These are phyloP conservation scores for Neoarius graeffei DNA, from an alignment of 2,113 vertebrate species.

Conservation along the genomic window DNA sequence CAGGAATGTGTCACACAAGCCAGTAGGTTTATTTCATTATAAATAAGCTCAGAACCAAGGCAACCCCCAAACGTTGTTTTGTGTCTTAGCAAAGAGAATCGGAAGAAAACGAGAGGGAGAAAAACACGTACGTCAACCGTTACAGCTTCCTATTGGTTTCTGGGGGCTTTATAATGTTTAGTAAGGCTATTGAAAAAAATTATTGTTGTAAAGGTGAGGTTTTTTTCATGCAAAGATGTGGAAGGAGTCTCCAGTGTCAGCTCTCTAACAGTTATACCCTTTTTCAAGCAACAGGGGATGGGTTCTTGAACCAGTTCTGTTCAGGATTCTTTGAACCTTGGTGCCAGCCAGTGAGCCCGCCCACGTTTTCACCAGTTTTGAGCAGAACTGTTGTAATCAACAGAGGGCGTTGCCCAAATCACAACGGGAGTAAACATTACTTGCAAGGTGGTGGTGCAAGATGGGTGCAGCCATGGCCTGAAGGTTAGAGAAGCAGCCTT, in stretches of 20 bases:
- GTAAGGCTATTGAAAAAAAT: not conserved
- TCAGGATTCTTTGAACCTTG: too few relatives aligned
- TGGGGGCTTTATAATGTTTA: not conserved
- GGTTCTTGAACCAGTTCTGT: too few relatives aligned
- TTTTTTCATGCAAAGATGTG: not conserved
- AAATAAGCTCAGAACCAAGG: constrained; percentile 17
- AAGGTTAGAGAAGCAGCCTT: too few relatives aligned
- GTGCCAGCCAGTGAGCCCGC: too few relatives aligned
- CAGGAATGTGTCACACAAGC: constrained; percentile 6
- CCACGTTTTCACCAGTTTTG: too few relatives aligned
- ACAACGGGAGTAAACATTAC: too few relatives aligned
- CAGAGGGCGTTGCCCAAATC: too few relatives aligned
- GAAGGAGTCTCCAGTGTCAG: not conserved
- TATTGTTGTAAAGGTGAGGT: not conserved
- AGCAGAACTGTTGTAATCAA: too few relatives aligned
- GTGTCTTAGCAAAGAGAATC: not conserved
- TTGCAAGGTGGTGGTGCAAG: too few relatives aligned
- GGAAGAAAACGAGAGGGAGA: not conserved
- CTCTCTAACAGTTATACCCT: not conserved
- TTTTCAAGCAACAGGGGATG: too few relatives aligned
- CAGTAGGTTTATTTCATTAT: constrained; percentile 10
- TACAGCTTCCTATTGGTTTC: not conserved
- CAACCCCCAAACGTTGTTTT: not conserved
- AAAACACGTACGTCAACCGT: not conserved
- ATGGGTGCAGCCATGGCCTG: too few relatives aligned